Evolutionary conservation across 1,140 invertebrate genomes (phyloP).

Genomic region (Venustaconcha ellipsiformis): DNA sequence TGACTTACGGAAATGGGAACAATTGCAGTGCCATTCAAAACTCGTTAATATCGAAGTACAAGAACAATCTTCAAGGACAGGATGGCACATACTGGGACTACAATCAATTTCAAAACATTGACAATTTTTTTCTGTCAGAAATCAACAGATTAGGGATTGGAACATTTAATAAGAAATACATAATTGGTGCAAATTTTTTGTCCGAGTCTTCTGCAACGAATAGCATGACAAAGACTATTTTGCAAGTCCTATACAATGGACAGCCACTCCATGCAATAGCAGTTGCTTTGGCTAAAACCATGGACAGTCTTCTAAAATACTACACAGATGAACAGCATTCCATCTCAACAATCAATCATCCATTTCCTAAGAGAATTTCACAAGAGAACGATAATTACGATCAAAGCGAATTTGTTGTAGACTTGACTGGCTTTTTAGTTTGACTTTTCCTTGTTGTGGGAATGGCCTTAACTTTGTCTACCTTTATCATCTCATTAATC

Average conservation of each 20-base stretch:
- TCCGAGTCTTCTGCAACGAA: no score
- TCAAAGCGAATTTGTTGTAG: neutral
- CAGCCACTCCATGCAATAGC: constrained; percentile 77
- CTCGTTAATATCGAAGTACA: no score
- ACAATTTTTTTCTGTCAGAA: no score
- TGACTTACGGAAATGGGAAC: no score
- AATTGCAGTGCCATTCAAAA: no score
- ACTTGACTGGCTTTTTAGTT: constrained; percentile 50
- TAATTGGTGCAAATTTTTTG: no score
- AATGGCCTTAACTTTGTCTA: constrained; percentile 76
- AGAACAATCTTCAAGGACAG: no score
- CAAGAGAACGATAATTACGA: neutral
- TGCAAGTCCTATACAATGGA: constrained; percentile 67
- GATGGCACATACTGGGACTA: no score
- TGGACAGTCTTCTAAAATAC: constrained; percentile 72
- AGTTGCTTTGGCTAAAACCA: constrained; percentile 73
- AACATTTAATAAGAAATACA: no score
- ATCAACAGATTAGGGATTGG: no score
- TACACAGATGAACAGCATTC: constrained; percentile 7
- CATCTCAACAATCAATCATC: constrained; percentile 29
- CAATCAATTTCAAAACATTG: no score
- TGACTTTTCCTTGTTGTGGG: constrained; percentile 73
- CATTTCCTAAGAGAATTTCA: constrained; percentile 20
- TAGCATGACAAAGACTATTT: neutral
- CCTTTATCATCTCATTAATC: constrained; percentile 78